Evolutionary conservation across 2,797 vertebrate genomes (phyloP).

Genomic region (Nasua narica): DNA sequence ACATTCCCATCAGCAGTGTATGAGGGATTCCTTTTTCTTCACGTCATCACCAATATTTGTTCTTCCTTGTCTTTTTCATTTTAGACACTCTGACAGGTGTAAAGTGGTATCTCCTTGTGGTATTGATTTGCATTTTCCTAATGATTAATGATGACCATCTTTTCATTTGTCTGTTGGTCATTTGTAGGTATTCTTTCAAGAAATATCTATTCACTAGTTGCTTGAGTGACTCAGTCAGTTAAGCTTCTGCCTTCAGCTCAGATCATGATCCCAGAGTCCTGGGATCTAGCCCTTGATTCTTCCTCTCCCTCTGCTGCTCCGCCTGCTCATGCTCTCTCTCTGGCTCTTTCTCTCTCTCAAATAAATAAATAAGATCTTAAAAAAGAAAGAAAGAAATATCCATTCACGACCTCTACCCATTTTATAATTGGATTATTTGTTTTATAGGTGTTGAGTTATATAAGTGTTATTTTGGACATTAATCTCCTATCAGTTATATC

Average conservation of each 20-base stretch:
- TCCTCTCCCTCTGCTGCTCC: neutral
- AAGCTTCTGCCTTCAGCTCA: neutral
- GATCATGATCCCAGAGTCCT: neutral
- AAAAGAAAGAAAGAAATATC: too few species aligned
- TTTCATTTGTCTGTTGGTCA: neutral
- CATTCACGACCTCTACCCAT: neutral
- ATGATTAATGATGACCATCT: neutral
- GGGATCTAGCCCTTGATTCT: neutral
- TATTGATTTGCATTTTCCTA: neutral
- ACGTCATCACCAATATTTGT: neutral
- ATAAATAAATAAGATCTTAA: neutral
- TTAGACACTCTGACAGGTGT: neutral
- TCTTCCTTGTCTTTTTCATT: neutral
- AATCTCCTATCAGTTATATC: neutral
- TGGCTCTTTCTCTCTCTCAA: neutral
- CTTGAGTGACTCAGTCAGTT: neutral
- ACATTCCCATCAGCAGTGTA: neutral
- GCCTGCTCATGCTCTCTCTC: neutral
- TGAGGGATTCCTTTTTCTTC: neutral
- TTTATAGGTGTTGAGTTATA: neutral
- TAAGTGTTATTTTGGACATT: neutral
- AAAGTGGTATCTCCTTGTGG: neutral
- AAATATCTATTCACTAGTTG: neutral
- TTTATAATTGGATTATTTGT: neutral
- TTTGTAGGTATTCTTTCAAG: neutral